phyloP scores from a whole-genome alignment of 2,113 vertebrate species.

The Lynx canadensis region DNA sequence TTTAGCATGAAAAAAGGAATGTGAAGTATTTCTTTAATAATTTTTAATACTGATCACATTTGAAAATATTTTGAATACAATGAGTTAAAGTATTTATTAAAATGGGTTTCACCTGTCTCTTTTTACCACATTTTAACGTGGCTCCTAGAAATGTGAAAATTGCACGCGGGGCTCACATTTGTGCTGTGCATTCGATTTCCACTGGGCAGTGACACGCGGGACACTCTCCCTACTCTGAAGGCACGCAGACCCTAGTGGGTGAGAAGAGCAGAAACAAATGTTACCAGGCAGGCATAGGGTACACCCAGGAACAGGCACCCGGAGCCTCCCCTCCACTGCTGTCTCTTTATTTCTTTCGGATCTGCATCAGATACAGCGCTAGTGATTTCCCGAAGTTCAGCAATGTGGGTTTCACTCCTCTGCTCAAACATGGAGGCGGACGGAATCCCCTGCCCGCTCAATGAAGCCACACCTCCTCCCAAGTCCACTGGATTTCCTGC shows the following conservation, averaged over 20 bases:
- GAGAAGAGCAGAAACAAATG: neutral
- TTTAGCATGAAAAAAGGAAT: neutral
- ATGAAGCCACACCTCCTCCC: neutral
- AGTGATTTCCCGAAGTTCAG: neutral
- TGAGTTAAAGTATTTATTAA: neutral
- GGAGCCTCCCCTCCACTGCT: neutral
- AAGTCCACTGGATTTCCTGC: neutral
- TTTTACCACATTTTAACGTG: neutral
- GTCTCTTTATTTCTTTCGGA: neutral
- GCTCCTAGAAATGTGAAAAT: neutral
- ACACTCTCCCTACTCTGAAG: neutral
- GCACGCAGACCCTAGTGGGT: neutral
- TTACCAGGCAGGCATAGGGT: neutral
- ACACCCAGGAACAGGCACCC: neutral
- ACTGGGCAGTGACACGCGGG: accelerated
- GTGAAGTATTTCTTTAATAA: neutral
- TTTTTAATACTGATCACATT: slow-evolving; percentile 31
- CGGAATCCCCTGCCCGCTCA: neutral
- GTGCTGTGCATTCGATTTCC: neutral
- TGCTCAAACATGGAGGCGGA: neutral
- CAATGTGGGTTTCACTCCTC: neutral
- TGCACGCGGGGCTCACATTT: neutral
- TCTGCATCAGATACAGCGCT: neutral
- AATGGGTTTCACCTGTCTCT: neutral
- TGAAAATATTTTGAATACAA: neutral